Base-by-base conservation (phyloP, 2,113 vertebrate genomes). In the Ciconia stormi region DNA sequence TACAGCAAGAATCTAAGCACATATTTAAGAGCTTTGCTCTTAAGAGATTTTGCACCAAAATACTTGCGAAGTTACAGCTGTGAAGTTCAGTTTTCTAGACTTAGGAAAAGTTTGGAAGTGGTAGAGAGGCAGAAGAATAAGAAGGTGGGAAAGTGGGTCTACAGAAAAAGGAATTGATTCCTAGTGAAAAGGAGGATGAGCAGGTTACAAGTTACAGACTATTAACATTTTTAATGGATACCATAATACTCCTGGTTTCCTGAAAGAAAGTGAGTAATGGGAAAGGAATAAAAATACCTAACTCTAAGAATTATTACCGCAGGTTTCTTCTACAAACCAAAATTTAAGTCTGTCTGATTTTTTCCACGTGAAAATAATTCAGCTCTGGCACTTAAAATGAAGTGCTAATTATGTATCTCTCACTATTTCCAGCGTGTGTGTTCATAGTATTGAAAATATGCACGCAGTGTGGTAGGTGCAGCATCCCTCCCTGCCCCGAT, bases 261-360 rank as follows among this genome's bases (percentile, higher is more conserved):
- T 82, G 90, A 87, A 34, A 30, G 80, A 56, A 77, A 82, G 40
- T 65, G 44, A 25, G 16, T 82, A 82, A 55, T 72, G 49, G 36
- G 70, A 72, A 90, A 92, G 66, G 66, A 72, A 80, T 89, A 87
- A 91, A 95, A 93, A 89, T 70, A 69, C 47, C n/a, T 9, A 30
- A 13, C 11, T 89, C 40, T 44, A 44, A 87, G 90, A 82, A 72
- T 80, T 61, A 70, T 80, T 94, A 53, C 20, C 5, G 2, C 36
- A 52, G 49, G 9, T 79, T 95, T 85, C 55, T 87, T 89, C 53
- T 93, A 61, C 87, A 85, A 84, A 16, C 52, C 61, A 69, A 80
- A 87, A 90, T 72, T 80, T 90, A 93, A 95, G 81, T 67, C 79
- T 73, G 16, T 83, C 69, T 96, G 55, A 61, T 65, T 93, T 96